phyloP scores from a whole-genome alignment of 2,797 vertebrate species.

The Anisognathus igniventris region DNA sequence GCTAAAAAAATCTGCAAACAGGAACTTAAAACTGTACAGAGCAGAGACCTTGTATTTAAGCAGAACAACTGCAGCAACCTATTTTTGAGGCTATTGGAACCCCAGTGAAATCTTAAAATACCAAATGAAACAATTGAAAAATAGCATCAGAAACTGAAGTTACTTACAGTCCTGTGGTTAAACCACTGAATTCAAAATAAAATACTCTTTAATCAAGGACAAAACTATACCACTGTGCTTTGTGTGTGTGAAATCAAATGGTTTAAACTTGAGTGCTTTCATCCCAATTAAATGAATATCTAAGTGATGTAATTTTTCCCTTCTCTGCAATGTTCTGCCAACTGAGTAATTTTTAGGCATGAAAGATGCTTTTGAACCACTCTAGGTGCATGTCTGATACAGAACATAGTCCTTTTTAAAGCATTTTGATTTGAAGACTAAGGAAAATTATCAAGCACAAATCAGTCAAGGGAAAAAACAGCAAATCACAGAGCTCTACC shows the following conservation, averaged over 20 bases:
- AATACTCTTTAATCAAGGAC: slow-evolving; percentile 1
- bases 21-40: slow-evolving; percentile 11
- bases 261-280: neutral
- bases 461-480: slow-evolving; percentile 16
- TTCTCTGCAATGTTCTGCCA: neutral
- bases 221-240: neutral
- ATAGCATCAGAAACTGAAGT: neutral
- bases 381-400: neutral
- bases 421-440: slow-evolving; percentile 9
- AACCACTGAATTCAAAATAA: neutral
- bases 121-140: neutral
- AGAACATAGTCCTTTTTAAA: slow-evolving; percentile 4
- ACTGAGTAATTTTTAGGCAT: neutral
- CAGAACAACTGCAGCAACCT: neutral
- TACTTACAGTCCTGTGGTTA: neutral
- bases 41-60: neutral
- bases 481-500: neutral
- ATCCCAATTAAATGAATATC: neutral
- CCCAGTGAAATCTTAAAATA: neutral
- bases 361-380: slow-evolving; percentile 11
- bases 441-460: slow-evolving; percentile 23
- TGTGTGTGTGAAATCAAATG: neutral
- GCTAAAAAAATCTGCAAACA: neutral
- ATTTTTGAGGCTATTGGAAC: neutral
- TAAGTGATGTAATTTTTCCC: neutral